phyloP scores from a whole-genome alignment of 2,888 invertebrate genomes.

The Drosophila nr. perissopoda region DNA sequence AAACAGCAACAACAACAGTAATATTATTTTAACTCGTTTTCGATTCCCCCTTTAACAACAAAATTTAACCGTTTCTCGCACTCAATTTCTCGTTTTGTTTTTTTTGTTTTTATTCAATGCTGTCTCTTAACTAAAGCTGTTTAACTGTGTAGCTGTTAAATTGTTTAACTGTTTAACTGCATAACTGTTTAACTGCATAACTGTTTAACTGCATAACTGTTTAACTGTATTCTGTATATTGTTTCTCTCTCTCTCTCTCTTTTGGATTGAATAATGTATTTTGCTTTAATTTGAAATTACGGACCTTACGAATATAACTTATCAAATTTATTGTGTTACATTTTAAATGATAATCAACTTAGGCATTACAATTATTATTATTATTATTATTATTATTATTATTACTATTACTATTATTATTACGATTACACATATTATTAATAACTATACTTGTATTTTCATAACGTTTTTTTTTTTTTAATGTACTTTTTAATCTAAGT shows the following conservation, averaged over 20 bases:
- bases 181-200: constrained; percentile 12
- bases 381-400: constrained; percentile 27
- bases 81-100: constrained; percentile 20
- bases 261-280: constrained; percentile 44
- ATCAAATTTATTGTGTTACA: constrained; percentile 69
- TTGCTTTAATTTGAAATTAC: constrained; percentile 53
- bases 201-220: constrained; percentile 11
- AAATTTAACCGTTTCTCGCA: neutral
- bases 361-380: constrained; percentile 44
- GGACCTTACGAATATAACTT: constrained; percentile 58
- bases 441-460: constrained; percentile 24
- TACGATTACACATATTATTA: constrained; percentile 21
- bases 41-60: neutral
- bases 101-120: constrained; percentile 15
- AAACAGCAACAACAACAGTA: neutral
- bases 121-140: constrained; percentile 1
- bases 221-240: constrained; percentile 41
- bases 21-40: constrained; percentile 14
- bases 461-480: constrained; percentile 29
- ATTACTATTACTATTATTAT: constrained; percentile 30
- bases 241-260: constrained; percentile 29
- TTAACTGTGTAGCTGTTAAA: neutral
- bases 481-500: constrained; percentile 26
- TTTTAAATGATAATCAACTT: constrained; percentile 66
- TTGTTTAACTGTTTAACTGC: constrained; percentile 6